Base-by-base conservation (phyloP, 2,797 vertebrate genomes). In the Hipposideros larvatus region DNA sequence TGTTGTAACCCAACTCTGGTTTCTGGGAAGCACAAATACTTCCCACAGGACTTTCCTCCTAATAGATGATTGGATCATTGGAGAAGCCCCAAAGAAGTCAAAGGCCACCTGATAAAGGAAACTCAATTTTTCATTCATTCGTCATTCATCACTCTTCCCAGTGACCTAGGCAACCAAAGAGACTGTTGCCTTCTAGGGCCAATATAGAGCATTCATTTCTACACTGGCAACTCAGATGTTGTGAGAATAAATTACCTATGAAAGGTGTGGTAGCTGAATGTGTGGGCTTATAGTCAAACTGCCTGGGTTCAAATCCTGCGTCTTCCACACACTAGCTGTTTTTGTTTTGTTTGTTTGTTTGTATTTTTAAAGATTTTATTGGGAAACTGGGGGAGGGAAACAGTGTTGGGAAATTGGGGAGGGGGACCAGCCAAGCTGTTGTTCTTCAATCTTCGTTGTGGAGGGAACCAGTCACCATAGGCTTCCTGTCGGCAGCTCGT, bases 81-180 rank as follows among this genome's bases (percentile, higher is more conserved):
- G n/a, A 89, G 53, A 63, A 57, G 4, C 65, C 19, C 19, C 13
- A 41, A 28, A 70, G 91, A 95, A 53, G 73, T 85, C 63, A 82
- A 94, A 87, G 80, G 22, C 41, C 53, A 43, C 34, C 21, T 74
- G 51, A 95, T 75, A 70, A 95, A 46, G 7, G n/a, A 96, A 87
- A 84, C 68, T 74, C 8, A 61, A 51, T 73, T 82, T 57, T 75
- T 90, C 65, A 26, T 92, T 90, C 51, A 89, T 91, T 95, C 48
- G 53, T 63, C 26, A 48, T 79, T 79, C n/a, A 34, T 59, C 16
- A 53, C 43, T 90, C 77, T 92, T 94, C 43, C 15, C 34, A 68
- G 80, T 61, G 77, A 74, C n/a, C 19, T 51, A 48, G 57, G 21
- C 7, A 83, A 61, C 59, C 13, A 85, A 77, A 63, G 28, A 87